Evolutionary conservation across 2,888 invertebrate genomes (phyloP), one percentile per base, ranked within the genome.

Genomic region (Eristalinus sepulchralis): DNA sequence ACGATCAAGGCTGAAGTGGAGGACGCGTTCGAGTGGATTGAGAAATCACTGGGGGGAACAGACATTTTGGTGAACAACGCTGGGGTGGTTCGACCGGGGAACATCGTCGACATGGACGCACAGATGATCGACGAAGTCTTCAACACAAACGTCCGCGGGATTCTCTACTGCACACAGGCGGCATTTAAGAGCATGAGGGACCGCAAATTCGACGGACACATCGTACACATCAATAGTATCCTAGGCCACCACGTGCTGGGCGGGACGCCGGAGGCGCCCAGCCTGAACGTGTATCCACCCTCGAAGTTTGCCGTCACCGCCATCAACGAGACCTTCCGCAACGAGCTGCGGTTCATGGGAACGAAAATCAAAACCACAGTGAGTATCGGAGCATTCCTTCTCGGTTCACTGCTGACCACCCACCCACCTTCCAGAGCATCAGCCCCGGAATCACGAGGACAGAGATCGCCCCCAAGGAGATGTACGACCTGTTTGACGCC

Each of bases 11-110:
- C 93, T 0, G 93, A 95, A 2, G 94, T 95, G 57, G 88, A 93
- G 47, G 89, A 89, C 1, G 93, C 94, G 34, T 95, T 95, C 89
- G 90, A 91, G 20, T 93, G 92, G 92, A 93, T 94, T 75, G 93
- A 94, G 17, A 88, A 91, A 9, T 90, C 92, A 11, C 88, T 94
- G 4, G 95, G 95, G 0, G 94, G 94, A 11, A 92, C 94, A 22
- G 94, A 95, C 89, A 93, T 95, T 8, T 92, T 95, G 55, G 90
- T 95, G 13, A 95, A 95, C 89, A 95, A 95, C 90, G 95, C 95
- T 1, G 95, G 94, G 11, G 90, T 94, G 2, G 59, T 90, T 0
- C 89, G 90, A 2, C 88, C 89, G 0, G 91, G 92, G 2, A 90
- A 90, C 22, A 81, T 92, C 20, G 82, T 92, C 6, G 90, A 91